Conservation (phyloP, 1,140 invertebrate genomes). For the Drosophila novamexicana region DNA sequence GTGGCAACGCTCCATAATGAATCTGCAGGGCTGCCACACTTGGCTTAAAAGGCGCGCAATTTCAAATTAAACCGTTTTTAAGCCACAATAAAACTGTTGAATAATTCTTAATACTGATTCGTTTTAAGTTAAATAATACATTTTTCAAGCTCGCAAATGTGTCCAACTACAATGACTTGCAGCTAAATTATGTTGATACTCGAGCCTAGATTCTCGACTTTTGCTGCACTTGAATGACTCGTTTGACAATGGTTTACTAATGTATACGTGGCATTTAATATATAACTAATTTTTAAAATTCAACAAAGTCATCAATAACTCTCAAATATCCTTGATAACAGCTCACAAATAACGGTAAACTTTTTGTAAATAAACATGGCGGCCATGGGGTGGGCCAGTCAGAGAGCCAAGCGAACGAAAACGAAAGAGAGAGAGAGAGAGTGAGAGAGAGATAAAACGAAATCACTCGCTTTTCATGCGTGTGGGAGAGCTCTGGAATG, state of each 20-base stretch:
- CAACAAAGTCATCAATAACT: background rate
- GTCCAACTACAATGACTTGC: too few relatives aligned
- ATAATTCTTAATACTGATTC: too few relatives aligned
- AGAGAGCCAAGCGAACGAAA: conserved; percentile 16
- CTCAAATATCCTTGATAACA: conserved; percentile 13
- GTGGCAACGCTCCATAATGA: background rate
- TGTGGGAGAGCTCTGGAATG: conserved; percentile 70
- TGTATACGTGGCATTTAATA: too few relatives aligned
- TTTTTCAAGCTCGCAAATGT: too few relatives aligned
- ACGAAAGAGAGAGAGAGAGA: conserved; percentile 15
- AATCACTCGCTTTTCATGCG: conserved; percentile 26
- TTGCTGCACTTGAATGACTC: too few relatives aligned
- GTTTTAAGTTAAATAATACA: too few relatives aligned
- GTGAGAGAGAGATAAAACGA: conserved; percentile 3
- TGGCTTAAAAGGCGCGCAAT: background rate
- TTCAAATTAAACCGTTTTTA: background rate
- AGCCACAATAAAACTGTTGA: background rate
- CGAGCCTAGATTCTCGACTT: too few relatives aligned
- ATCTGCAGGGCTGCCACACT: background rate
- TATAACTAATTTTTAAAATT: too few relatives aligned
- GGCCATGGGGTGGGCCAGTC: conserved; percentile 59
- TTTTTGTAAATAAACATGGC: conserved; percentile 82
- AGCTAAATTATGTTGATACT: too few relatives aligned
- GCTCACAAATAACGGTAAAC: conserved; percentile 59
- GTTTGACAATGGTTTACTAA: too few relatives aligned